Percentiles rank a stretch among this genome's conserved stretches.
phyloP scores from a whole-genome alignment of 2,888 invertebrate genomes.

The Ophion ellenae region DNA sequence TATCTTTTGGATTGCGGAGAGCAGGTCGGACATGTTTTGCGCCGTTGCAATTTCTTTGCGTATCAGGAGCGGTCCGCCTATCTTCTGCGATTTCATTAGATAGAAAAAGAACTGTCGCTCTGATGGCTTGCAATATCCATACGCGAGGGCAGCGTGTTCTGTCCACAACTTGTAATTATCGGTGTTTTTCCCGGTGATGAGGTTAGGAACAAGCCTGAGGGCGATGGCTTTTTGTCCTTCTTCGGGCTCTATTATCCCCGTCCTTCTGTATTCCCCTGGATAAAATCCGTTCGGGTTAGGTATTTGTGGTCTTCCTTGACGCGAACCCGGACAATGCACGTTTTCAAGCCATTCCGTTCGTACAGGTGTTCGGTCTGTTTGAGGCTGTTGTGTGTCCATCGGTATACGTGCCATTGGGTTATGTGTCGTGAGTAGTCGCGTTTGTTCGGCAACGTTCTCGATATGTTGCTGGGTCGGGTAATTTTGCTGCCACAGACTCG shows the following conservation, averaged over 20 bases:
- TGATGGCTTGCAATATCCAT: slow-evolving; percentile 18
- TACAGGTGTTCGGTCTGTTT: not conserved
- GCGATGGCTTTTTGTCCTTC: slow-evolving; percentile 29
- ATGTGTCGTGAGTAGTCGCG: not conserved
- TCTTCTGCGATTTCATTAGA: slow-evolving; percentile 4
- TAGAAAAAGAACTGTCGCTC: slow-evolving; percentile 35
- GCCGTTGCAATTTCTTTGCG: slow-evolving; percentile 22
- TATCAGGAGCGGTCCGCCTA: slow-evolving; percentile 12
- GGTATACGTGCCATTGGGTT: not conserved
- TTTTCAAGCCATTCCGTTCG: not conserved
- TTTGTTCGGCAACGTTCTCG: not conserved
- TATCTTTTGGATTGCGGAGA: slow-evolving; percentile 18
- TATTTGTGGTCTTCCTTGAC: not conserved
- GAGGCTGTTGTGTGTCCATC: not conserved
- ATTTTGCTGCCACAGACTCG: not conserved
- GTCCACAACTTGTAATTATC: slow-evolving; percentile 31
- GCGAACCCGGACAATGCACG: not conserved
- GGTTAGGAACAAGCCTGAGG: not conserved
- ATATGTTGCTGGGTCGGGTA: not conserved
- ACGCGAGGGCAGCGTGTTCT: slow-evolving; percentile 5
- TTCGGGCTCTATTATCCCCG: slow-evolving; percentile 10
- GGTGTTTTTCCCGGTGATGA: slow-evolving; percentile 24
- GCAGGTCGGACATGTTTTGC: slow-evolving; percentile 21
- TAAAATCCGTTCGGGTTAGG: slow-evolving; percentile 40
- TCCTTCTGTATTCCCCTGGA: slow-evolving; percentile 24